These are phyloP conservation scores for Oegoconia quadripuncta DNA, from an alignment of 2,888 invertebrate genomes.

Conservation along the genomic window DNA sequence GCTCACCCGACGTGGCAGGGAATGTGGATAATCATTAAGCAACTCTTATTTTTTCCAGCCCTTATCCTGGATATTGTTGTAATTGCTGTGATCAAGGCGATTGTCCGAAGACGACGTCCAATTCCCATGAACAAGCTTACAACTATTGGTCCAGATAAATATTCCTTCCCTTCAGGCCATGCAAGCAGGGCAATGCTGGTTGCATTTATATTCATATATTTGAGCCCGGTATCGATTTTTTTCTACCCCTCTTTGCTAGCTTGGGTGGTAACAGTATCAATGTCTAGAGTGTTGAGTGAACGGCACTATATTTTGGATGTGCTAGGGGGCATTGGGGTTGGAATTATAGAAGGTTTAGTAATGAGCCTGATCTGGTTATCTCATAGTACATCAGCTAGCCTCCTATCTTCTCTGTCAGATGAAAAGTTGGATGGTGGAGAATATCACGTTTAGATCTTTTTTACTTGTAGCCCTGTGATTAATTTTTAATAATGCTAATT, in stretches of 20 bases:
- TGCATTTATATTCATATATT: conserved; percentile 83
- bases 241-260: conserved; percentile 82
- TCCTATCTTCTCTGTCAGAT: conserved; percentile 82
- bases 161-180: conserved; percentile 96
- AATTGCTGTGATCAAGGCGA: conserved; percentile 88
- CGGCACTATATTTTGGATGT: conserved; percentile 95
- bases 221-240: conserved; percentile 81
- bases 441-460: conserved; percentile 77
- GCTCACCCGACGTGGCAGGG: no score
- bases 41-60: conserved; percentile 78
- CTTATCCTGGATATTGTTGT: conserved; percentile 88
- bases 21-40: no score
- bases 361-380: conserved; percentile 84
- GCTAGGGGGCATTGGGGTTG: conserved; percentile 85
- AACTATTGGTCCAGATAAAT: conserved; percentile 91
- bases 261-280: conserved; percentile 86
- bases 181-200: conserved; percentile 90
- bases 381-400: conserved; percentile 77
- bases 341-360: conserved; percentile 83
- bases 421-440: conserved; percentile 85
- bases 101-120: conserved; percentile 88
- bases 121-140: conserved; percentile 83
- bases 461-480: no score
- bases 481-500: no score
- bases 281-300: conserved; percentile 90